A percentile compares a stretch with the other conserved stretches of the same genome.
Evolutionary conservation across 2,888 invertebrate species (phyloP).

Genomic region (Drosophila multiciliata): DNA sequence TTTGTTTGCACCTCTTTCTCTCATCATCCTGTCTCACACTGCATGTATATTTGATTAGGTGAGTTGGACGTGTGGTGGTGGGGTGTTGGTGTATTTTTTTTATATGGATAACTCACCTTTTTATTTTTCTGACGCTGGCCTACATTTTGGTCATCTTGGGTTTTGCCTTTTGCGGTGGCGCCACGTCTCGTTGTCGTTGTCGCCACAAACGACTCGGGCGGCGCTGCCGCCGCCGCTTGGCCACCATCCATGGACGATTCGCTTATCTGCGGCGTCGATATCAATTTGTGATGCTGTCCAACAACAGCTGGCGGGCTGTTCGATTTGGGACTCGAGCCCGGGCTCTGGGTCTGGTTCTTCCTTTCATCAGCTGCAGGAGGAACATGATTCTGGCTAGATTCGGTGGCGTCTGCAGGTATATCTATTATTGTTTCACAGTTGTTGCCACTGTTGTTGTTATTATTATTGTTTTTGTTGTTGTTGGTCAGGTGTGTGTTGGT

Average conservation of each 20-base stretch:
- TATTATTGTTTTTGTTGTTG: slow-evolving; percentile 33
- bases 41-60: slow-evolving; percentile 1
- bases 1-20: slow-evolving; percentile 6
- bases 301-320: slow-evolving; percentile 9
- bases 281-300: slow-evolving; percentile 31
- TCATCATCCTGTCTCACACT: neutral
- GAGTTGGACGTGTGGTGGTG: neutral
- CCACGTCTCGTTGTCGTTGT: slow-evolving; percentile 47
- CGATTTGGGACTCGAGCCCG: neutral
- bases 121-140: slow-evolving; percentile 75
- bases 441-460: slow-evolving; percentile 2
- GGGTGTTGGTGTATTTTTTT: neutral
- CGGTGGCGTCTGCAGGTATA: slow-evolving; percentile 10
- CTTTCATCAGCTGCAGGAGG: slow-evolving; percentile 31
- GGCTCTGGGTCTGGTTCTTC: slow-evolving; percentile 1
- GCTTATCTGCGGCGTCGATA: slow-evolving; percentile 36
- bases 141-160: slow-evolving; percentile 73
- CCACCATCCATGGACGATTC: slow-evolving; percentile 16
- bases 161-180: slow-evolving; percentile 71
- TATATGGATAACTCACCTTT: slow-evolving; percentile 58
- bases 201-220: slow-evolving; percentile 38
- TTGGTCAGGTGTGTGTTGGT: slow-evolving; percentile 27
- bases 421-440: slow-evolving; percentile 9
- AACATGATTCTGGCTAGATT: slow-evolving; percentile 39
- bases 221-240: slow-evolving; percentile 20